Base-by-base conservation (phyloP, 2,113 vertebrate genomes). In the Sprattus sprattus region DNA sequence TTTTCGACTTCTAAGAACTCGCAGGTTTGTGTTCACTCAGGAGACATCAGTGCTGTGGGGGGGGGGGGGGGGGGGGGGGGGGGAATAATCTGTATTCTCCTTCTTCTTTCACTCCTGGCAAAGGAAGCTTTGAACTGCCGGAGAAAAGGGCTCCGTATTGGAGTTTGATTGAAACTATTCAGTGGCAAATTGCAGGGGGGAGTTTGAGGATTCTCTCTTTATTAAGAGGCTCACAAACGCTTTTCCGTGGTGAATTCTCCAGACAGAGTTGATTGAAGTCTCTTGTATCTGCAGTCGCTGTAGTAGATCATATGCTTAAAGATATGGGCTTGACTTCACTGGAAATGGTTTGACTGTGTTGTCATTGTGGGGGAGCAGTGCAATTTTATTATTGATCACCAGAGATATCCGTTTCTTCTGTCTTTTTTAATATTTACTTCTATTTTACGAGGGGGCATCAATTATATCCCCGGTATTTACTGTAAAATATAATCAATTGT, bases 141-240 rank as follows among this genome's bases (percentile, higher is more conserved):
- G 45, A 82, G 82, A 81, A 81, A 80, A 45, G 82, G 67, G 57
- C 83, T 82, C 45, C 57, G 39, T 87, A 28, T 78, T 78, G 71
- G 75, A 85, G 85, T 86, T 87, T 86, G 86, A 88, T 87, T 88
- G 86, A 87, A 90, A 87, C 64, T 84, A 87, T 88, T 88, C 81
- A 90, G 81, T 39, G 78, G 87, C 85, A 85, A 87, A 87, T 88
- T 90, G 81, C 84, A 84, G 52, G 82, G 80, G 64, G 85, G 86
- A 86, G 64, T 54, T 88, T 57, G 85, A 81, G 87, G 81, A 32
- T 87, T 88, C 44, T 78, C 80, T 87, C 10, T n/a, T 75, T 47
- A 50, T 49, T 39, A 46, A 64, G 20, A 11, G 16, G n/a, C 84
- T 85, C 16, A n/a, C 44, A 80, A 44, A 28, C 25, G 60, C 45